Conservation (phyloP, 2,888 invertebrate species). For the Gonocerus acuteangulatus region DNA sequence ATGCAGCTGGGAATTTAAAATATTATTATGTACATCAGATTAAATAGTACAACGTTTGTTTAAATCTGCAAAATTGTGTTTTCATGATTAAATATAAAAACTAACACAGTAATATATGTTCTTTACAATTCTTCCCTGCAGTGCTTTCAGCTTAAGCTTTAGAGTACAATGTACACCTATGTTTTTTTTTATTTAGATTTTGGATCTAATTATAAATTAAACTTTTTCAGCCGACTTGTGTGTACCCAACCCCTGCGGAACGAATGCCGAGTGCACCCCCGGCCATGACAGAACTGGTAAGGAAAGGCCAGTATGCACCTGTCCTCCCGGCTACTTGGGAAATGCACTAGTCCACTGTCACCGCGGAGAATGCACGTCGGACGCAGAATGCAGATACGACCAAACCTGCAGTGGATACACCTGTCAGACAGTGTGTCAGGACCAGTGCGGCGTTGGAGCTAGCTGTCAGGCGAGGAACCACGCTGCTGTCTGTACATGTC, state of each 20-base stretch:
- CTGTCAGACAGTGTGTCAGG: conserved; percentile 61
- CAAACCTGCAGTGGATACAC: conserved; percentile 35
- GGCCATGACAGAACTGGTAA: conserved; percentile 74
- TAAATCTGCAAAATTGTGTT: no score
- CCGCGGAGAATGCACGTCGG: conserved; percentile 70
- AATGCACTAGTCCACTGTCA: conserved; percentile 66
- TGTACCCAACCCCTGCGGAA: conserved; percentile 79
- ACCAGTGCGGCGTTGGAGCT: conserved; percentile 70
- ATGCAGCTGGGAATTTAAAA: no score
- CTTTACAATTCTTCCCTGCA: no score
- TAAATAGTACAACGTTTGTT: no score
- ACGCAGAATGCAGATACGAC: conserved; percentile 56
- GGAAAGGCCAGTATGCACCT: conserved; percentile 75
- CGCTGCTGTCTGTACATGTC: conserved; percentile 75
- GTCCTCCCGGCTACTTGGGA: conserved; percentile 61
- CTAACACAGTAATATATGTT: no score
- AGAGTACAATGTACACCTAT: no score
- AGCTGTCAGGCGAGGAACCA: conserved; percentile 67
- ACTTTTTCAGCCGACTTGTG: conserved; percentile 68
- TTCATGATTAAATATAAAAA: no score
- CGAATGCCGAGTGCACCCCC: conserved; percentile 68
- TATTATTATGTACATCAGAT: no score
- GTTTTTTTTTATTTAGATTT: no score
- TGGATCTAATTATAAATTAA: no score
- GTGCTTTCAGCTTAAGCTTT: no score